Base-by-base conservation (phyloP, 2,797 vertebrate genomes). In the Gambelia wislizenii region DNA sequence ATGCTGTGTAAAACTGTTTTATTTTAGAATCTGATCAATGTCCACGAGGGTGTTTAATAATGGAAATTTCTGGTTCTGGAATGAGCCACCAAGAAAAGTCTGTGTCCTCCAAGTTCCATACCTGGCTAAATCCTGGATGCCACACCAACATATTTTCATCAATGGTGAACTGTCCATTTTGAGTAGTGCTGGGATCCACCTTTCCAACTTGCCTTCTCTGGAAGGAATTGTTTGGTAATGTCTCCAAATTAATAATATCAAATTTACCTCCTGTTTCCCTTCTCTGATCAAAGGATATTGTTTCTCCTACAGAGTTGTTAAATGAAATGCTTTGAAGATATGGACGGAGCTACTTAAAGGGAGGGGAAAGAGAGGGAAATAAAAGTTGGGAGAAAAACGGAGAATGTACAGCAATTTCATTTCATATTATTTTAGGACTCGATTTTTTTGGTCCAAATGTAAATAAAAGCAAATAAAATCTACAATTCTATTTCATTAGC, bases 291-390 rank as follows among this genome's bases (percentile, higher is more conserved):
- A 87, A 87, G 25, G n/a, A 54, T 1, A 87, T 0, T 2, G 3
- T 36, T 49, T 87, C 61, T 52, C 76, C 76, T 39, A 14, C 85
- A 20, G 85, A 79, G 36, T 52, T 87, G 64, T 87, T 87, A 80
- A 69, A 87, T 12, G 70, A 79, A 22, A 80, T 69, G 47, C n/a
- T 22, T 87, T 54, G 44, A 69, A 87, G 76, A 54, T 70, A 69
- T 2, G 2, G 61, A 4, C 80, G 76, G 44, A 87, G 85, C 85
- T 87, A 67, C 6, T 69, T 20, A 25, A 75, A 74, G 1, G 2
- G 10, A 25, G 9, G 18, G 20, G n/a, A 36, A 64, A 64, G 61
- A 64, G 27, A 16, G 54, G 14, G 54, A 54, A 54, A 14, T 13
- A 54, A 54, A 14, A 54, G 54, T 14, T 14, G 14, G 16, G 14